Base-by-base conservation (phyloP, 92 coral and sea anemone species). In the Blastomussa wellsi region DNA sequence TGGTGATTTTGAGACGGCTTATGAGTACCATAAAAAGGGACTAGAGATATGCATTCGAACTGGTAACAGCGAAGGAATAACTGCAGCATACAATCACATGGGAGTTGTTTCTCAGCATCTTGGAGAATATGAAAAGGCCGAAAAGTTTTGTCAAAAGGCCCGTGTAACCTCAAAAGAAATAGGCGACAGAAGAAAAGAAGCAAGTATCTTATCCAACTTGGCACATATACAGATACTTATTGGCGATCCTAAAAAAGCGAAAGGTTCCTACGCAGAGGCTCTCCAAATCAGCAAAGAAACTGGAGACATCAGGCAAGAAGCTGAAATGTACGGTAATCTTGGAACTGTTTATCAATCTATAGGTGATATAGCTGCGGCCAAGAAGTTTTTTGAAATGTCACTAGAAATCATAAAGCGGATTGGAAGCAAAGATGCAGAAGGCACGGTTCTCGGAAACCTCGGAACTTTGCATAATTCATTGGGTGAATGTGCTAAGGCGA, bases 401-500 rank as follows among this genome's bases (percentile, higher is more conserved):
- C 12, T 70, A 12, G 42, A 10, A 33, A 70, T 20, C 4, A 7
- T 19, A 9, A 70, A 70, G 20, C 74, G n/a, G 37, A 70, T 70
- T 70, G 48, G 74, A 36, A 20, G 42, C 44, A 70, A 70, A 70
- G 74, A 33, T 33, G 9, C 0, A 36, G 74, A 70, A 16, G 44
- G 74, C 74, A 19, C 74, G 15, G 74, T 2, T 70, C 33, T 35
- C 26, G 10, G n/a, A 16, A 70, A 70, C 74, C 74, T 70, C 5
- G 74, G 74, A 36, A 0, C 1, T 1, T 38, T 70, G 13, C 26
- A 36, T 20, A 16, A 3, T 70, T 55, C 66, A 8, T 2, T 77
- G 36, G 84, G 59, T 68, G 84, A 65, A 38, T 16, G 41, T 33
- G 17, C 49, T 38, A 39, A 80, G 75, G 84, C 84, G 38, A 80